phyloP scores from a whole-genome alignment of 2,797 vertebrate genomes.

The Phyllotis vaccarum region DNA sequence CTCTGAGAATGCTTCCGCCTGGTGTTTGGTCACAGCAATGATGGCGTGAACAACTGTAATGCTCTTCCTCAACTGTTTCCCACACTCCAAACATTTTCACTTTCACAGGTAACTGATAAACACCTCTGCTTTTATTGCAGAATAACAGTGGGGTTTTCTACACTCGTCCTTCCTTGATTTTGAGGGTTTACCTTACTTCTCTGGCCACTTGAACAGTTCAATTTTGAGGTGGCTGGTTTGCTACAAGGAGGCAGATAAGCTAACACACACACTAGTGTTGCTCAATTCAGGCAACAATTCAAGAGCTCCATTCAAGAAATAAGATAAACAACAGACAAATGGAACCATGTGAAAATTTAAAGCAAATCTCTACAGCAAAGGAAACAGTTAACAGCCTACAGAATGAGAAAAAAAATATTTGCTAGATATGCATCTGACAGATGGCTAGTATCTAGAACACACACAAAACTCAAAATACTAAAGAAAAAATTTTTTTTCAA shows the following conservation, averaged over 20 bases:
- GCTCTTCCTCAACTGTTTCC: slow-evolving; percentile 27
- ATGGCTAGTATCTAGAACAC: background rate
- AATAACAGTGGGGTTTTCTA: background rate
- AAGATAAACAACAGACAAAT: background rate
- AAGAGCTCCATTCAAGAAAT: background rate
- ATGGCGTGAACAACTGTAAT: background rate
- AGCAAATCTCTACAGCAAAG: background rate
- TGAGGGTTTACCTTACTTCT: slow-evolving; percentile 39
- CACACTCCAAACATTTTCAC: slow-evolving; percentile 22
- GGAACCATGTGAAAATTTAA: background rate
- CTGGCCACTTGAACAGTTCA: background rate
- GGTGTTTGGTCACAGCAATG: background rate
- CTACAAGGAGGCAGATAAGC: background rate
- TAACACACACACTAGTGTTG: background rate
- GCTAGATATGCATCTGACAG: background rate
- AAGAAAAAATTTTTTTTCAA: background rate
- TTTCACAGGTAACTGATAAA: slow-evolving; percentile 1
- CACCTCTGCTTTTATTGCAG: background rate
- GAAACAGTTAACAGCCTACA: background rate
- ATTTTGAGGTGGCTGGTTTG: background rate
- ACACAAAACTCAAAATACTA: background rate
- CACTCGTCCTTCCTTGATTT: slow-evolving; percentile 14
- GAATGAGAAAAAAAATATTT: background rate
- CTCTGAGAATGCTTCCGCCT: background rate
- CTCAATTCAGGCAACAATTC: no score